These are phyloP conservation scores for Rhynchotus rufescens DNA, from an alignment of 2,797 vertebrate species.

Conservation along the genomic window DNA sequence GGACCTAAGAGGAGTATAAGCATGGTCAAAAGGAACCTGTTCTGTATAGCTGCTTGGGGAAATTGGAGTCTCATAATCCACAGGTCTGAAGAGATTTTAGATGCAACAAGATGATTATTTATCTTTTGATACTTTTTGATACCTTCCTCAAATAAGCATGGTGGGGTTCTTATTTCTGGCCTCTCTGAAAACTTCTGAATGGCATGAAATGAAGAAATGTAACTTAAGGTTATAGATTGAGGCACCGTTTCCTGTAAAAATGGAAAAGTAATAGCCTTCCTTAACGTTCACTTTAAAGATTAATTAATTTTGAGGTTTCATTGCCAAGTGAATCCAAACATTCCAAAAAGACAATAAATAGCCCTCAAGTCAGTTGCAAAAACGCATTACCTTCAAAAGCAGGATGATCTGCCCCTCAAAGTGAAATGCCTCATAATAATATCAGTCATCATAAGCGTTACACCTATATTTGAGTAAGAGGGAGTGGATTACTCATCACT, in stretches of 20 bases:
- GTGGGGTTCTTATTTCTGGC: background rate
- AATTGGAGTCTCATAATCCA: background rate
- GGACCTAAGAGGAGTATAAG: background rate
- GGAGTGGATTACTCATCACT: conserved; percentile 50
- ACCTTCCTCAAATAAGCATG: background rate
- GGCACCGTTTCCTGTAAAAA: background rate
- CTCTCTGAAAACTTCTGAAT: background rate
- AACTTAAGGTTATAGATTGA: background rate
- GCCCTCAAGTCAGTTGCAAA: conserved; percentile 16
- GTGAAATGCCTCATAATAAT: conserved; percentile 18
- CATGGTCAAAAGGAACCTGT: background rate
- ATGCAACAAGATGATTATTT: background rate
- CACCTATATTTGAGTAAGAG: conserved; percentile 69
- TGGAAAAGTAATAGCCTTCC: background rate
- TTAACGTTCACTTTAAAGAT: background rate
- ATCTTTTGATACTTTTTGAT: background rate
- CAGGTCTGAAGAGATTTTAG: background rate
- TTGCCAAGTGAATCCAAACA: background rate
- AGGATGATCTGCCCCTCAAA: conserved; percentile 32
- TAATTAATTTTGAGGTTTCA: background rate
- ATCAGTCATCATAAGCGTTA: conserved; percentile 64
- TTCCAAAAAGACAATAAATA: conserved; percentile 1
- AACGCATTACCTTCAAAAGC: conserved; percentile 46
- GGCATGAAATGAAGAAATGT: background rate
- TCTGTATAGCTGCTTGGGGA: background rate